These are phyloP conservation scores for Cephus rjabovi DNA, from an alignment of 2,888 invertebrate genomes.

Conservation along the genomic window DNA sequence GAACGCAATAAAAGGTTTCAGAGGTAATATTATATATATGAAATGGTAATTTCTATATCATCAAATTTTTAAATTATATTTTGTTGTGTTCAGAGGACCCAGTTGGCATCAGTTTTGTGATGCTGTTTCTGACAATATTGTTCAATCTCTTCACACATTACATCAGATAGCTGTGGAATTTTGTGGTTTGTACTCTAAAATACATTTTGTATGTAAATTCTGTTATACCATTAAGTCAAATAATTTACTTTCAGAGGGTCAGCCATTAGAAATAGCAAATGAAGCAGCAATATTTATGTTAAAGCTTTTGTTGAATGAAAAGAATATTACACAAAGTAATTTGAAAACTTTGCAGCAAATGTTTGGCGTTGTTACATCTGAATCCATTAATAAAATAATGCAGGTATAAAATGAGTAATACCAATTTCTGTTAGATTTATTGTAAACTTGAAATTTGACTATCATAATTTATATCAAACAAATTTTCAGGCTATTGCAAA, in stretches of 20 bases:
- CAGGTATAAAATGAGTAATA: conserved; percentile 59
- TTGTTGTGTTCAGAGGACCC: conserved; percentile 63
- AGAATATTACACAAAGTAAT: conserved; percentile 72
- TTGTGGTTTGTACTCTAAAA: conserved; percentile 41
- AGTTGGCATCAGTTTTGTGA: conserved; percentile 69
- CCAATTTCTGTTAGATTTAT: conserved; percentile 11
- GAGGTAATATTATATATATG: conserved; percentile 56
- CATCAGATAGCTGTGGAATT: conserved; percentile 52
- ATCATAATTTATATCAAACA: neutral
- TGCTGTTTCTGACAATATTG: conserved; percentile 58
- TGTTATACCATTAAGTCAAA: conserved; percentile 10
- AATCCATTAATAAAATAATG: conserved; percentile 72
- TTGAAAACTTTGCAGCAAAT: conserved; percentile 70
- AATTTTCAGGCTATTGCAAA: conserved; percentile 66
- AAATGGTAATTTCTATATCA: neutral
- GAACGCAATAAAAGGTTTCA: conserved; percentile 65
- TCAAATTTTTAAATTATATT: conserved; percentile 7
- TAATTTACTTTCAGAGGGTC: conserved; percentile 64
- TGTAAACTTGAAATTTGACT: neutral
- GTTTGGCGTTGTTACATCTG: conserved; percentile 72
- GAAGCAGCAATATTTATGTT: conserved; percentile 74
- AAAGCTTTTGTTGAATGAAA: conserved; percentile 73
- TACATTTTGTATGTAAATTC: conserved; percentile 12
- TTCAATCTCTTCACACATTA: conserved; percentile 54
- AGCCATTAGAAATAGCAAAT: conserved; percentile 71